Evolutionary conservation across 2,888 invertebrate species (phyloP).

Genomic region (Tachina grossa): DNA sequence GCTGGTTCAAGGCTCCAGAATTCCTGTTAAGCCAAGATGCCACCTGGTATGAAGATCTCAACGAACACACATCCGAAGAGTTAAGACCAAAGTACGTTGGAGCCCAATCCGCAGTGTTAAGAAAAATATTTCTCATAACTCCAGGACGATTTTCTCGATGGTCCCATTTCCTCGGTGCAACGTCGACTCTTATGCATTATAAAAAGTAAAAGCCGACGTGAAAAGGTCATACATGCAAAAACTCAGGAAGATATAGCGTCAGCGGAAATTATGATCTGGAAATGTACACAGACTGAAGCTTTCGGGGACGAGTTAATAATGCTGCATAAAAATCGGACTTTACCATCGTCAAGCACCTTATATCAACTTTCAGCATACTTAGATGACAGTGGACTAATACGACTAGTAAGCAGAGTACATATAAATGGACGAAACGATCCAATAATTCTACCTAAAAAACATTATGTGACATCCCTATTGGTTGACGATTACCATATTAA

Average conservation of each 20-base stretch:
- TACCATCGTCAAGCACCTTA: constrained; percentile 30
- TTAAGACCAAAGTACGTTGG: background rate
- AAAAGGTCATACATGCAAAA: background rate
- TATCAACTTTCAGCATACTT: constrained; percentile 44
- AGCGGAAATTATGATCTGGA: background rate
- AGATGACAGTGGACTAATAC: constrained; percentile 41
- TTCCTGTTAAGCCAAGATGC: background rate
- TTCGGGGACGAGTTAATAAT: background rate
- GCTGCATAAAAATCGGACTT: background rate
- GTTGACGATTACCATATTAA: constrained; percentile 1
- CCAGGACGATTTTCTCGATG: background rate
- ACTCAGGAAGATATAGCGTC: too few relatives aligned
- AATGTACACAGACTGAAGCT: background rate
- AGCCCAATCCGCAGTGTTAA: background rate
- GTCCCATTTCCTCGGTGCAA: background rate
- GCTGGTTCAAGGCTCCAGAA: constrained; percentile 34
- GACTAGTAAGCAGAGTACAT: constrained; percentile 46
- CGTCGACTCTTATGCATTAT: background rate
- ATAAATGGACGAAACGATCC: background rate
- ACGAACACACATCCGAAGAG: background rate
- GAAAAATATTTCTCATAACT: background rate
- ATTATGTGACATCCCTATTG: too few relatives aligned
- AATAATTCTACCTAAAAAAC: constrained; percentile 23
- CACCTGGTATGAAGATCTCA: background rate
- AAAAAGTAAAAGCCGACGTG: background rate